A percentile compares a stretch with the other conserved stretches of the same genome.
These are phyloP conservation scores for Gallinago media DNA, from an alignment of 2,113 vertebrate genomes.

Conservation along the genomic window DNA sequence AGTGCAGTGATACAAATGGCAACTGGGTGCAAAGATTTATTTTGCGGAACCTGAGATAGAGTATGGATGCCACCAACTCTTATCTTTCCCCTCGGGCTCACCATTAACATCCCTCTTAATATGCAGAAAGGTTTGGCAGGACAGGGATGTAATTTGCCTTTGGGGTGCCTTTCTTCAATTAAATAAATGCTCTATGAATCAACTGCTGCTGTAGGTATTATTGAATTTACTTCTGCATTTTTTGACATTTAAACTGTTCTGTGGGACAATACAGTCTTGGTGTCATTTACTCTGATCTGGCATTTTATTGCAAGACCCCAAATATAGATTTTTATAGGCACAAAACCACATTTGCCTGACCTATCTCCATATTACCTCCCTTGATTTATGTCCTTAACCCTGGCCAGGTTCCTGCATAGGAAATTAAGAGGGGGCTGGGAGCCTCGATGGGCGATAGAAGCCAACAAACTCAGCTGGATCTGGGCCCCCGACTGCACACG, in stretches of 20 bases:
- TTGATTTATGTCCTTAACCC: not conserved
- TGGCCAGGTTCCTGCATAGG: not conserved
- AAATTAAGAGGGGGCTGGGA: not conserved
- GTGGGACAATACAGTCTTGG: not conserved
- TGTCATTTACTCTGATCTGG: not conserved
- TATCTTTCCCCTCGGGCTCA: not conserved
- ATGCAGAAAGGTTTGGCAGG: not conserved
- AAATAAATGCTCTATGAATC: not conserved
- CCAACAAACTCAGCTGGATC: not conserved
- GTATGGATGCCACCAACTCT: not conserved
- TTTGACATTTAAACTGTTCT: not conserved
- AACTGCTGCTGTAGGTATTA: not conserved
- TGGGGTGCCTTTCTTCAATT: not conserved
- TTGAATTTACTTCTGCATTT: not conserved
- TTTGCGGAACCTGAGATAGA: not conserved
- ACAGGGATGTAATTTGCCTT: not conserved
- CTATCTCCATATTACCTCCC: not conserved
- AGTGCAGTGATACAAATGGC: rapidly evolving
- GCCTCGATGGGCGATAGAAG: not conserved
- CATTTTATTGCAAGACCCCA: not conserved
- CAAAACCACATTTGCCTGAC: not conserved
- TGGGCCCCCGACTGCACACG: not conserved
- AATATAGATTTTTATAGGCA: not conserved
- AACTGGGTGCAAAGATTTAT: not conserved
- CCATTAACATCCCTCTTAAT: not conserved